These are phyloP conservation scores for Loxodonta africana DNA, from an alignment of 2,113 vertebrate genomes.

Conservation along the genomic window DNA sequence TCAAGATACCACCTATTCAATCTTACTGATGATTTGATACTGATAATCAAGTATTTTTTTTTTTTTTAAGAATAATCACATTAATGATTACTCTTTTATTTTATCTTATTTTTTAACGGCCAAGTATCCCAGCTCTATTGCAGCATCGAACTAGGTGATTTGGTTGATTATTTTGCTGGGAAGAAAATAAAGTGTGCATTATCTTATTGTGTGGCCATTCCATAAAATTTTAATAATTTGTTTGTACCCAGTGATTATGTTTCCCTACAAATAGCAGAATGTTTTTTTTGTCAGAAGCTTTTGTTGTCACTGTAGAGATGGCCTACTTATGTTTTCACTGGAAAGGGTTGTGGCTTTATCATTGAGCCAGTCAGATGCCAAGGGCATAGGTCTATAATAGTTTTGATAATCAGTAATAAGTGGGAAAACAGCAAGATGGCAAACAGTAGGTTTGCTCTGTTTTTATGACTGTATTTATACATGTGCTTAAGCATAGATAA, in stretches of 20 bases:
- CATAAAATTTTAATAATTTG: constrained; percentile 2
- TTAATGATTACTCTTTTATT: background rate
- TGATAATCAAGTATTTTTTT: background rate
- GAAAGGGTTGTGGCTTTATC: background rate
- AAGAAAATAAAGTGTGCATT: background rate
- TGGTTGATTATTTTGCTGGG: constrained; percentile 36
- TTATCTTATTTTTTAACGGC: background rate
- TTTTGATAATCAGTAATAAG: constrained; percentile 50
- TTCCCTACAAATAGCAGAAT: background rate
- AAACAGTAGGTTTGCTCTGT: background rate
- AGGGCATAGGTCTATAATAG: background rate
- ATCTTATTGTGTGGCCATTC: background rate
- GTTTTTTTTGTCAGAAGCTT: background rate
- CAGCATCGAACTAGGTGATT: background rate
- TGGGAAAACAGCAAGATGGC: background rate
- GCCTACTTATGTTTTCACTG: background rate
- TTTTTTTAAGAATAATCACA: constrained; percentile 19
- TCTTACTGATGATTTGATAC: constrained; percentile 44
- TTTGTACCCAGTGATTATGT: constrained; percentile 31
- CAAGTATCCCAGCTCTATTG: background rate
- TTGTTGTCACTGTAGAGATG: background rate
- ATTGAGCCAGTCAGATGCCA: background rate
- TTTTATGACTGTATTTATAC: constrained; percentile 15
- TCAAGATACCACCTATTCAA: background rate
- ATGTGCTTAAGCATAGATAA: background rate